Evolutionary conservation across 2,113 vertebrate species (phyloP), one percentile per base, ranked within the genome.

Genomic region (Natator depressus): DNA sequence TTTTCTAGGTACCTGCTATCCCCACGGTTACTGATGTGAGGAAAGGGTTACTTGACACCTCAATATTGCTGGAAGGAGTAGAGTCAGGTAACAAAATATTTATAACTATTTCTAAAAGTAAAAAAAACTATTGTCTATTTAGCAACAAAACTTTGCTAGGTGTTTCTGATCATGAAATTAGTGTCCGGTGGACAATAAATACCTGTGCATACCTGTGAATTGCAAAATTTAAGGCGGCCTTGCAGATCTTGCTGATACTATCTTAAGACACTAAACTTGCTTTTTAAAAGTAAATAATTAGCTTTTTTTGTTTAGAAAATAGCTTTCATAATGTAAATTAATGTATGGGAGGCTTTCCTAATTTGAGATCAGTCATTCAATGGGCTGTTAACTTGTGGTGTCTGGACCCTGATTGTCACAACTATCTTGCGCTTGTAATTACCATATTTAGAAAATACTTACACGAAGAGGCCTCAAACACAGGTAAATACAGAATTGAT

Each of bases 11-110:
- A 11, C 86, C 94, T 1, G 83, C 97, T 2, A 96, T 98, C 95
- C 94, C 98, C 50, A 59, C 98, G 90, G 92, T 97, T 24, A 92
- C 98, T 62, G 90, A 84, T 85, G 96, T 96, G 85, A 97, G 98
- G 0, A 98, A 96, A 93, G 94, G 82, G 1, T 90, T 98, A 1
- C 96, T 98, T 95, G 76, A 65, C 6, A 92, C 98, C 3, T 97
- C 98, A 6, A 62, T 97, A 1, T 82, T 99, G 53, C 97, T 99
- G 0, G 96, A 98, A 85, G 93, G 97, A 53, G 78, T 99, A 13
- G 98, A 98, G 59, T 99, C 99, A 97, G 99, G 99, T 99, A 82
- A 97, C 97, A 89, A 94, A 35, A 55, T 42, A 25, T n/a, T 46
- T 8, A 2, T 87, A 42, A 0, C 0, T 1, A 6, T 89, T 88